Conservation (phyloP, 2,113 vertebrate species). For the Caretta caretta region DNA sequence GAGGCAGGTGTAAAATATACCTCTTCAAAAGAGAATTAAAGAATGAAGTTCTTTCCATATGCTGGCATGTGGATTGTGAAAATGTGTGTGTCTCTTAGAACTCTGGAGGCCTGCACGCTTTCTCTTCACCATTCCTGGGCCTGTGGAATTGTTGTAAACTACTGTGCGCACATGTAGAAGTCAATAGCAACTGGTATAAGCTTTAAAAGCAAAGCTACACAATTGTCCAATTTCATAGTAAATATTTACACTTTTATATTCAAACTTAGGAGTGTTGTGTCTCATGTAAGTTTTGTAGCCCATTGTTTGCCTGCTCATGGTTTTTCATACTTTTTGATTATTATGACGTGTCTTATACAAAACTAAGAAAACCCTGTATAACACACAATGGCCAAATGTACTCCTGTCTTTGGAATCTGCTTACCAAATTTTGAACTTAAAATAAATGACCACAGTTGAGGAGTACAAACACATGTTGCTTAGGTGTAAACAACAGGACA, state of each 20-base stretch:
- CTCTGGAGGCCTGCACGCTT: slow-evolving; percentile 43
- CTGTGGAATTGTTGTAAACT: slow-evolving; percentile 50
- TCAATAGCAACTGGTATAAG: slow-evolving; percentile 44
- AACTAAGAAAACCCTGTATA: slow-evolving; percentile 27
- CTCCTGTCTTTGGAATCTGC: slow-evolving; percentile 48
- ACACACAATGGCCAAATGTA: slow-evolving; percentile 47
- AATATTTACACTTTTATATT: slow-evolving; percentile 70
- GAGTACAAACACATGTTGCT: neutral
- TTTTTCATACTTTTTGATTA: slow-evolving; percentile 66
- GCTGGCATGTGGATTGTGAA: slow-evolving; percentile 79
- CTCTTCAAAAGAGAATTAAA: slow-evolving; percentile 69
- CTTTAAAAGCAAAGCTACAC: slow-evolving; percentile 29
- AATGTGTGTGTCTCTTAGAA: slow-evolving; percentile 40
- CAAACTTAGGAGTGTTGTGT: slow-evolving; percentile 62
- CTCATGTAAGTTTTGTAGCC: slow-evolving; percentile 68
- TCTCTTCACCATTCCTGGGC: slow-evolving; percentile 48
- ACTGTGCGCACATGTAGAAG: slow-evolving; percentile 44
- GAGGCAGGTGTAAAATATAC: slow-evolving; percentile 70
- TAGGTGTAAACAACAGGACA: neutral
- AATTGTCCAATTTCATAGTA: slow-evolving; percentile 38
- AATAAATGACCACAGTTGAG: neutral
- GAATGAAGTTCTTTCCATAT: slow-evolving; percentile 73
- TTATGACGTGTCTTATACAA: slow-evolving; percentile 46
- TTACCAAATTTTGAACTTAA: slow-evolving; percentile 5
- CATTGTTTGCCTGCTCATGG: slow-evolving; percentile 47